phyloP scores from a whole-genome alignment of 2,888 invertebrate genomes.

The Hyposoter didymator region DNA sequence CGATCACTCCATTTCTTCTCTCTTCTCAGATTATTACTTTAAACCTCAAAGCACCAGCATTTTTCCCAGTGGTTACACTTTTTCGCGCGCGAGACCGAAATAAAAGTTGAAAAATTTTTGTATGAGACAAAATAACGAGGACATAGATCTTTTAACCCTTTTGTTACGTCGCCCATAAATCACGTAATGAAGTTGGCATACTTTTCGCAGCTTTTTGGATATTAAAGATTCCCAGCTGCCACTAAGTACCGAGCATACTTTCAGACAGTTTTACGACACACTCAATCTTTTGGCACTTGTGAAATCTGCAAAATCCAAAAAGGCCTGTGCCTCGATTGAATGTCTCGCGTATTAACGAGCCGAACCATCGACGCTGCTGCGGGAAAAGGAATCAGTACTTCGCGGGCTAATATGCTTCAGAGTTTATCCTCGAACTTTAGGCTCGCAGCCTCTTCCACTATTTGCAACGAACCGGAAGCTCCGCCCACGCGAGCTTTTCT shows the following conservation, averaged over 20 bases:
- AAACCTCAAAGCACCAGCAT: neutral
- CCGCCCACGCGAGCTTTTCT: neutral
- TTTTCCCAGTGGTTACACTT: neutral
- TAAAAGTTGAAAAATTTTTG: neutral
- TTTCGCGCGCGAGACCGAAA: neutral
- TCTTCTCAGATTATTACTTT: neutral
- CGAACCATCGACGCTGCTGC: neutral
- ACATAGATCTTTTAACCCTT: conserved; percentile 1
- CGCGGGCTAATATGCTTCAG: neutral
- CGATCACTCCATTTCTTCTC: neutral
- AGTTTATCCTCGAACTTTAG: neutral
- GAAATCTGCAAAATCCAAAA: neutral
- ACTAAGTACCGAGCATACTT: neutral
- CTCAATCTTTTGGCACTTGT: neutral
- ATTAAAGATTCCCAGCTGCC: neutral
- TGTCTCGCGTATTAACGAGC: neutral
- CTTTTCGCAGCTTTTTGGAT: neutral
- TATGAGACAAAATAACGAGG: neutral
- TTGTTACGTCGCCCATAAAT: neutral
- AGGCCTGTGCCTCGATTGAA: neutral
- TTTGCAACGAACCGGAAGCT: neutral
- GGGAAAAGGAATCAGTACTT: neutral
- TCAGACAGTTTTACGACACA: conserved; percentile 1
- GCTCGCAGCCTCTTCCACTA: neutral
- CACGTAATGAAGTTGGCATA: neutral